Evolutionary conservation across 2,113 vertebrate genomes (phyloP), one percentile per base, ranked within the genome.

Genomic region (Scalopus aquaticus): DNA sequence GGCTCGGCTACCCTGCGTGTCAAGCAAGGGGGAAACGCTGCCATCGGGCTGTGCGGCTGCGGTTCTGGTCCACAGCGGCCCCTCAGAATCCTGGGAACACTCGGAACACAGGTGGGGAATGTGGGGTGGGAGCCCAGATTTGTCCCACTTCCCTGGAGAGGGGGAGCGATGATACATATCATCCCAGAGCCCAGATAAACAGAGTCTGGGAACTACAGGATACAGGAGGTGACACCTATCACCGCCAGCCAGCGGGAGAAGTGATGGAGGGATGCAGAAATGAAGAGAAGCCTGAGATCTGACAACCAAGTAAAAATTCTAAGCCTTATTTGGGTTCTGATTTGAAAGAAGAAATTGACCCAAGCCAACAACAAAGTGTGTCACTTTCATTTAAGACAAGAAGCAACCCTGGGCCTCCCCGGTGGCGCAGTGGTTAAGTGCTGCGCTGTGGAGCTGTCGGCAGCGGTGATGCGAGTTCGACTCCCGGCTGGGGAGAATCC

Each of bases 191-290:
- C 35, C 22, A 1, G 1, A 49, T 16, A 28, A 44, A 69, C 32
- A 32, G 8, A n/a, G 51, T 6, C 6, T 32, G 12, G 90, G 28
- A 76, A 39, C 58, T 11, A 17, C 13, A 11, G 64, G 37, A 35
- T 35, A 44, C 74, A 49, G 2, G 13, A 51, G 10, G 24, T 2
- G 6, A 49, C 58, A 32, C 37, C 58, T 90, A 1, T 26, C 67
- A 51, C 0, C 72, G 60, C 4, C 0, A 60, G 44, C 5, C 6
- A 17, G 3, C 7, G 11, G 42, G 62, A 60, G 22, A 39, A 72
- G 67, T 2, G 35, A 46, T 6, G 19, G 10, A 49, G 22, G 46
- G 46, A 49, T 49, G 46, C 32, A 32, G 9, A 39, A 7, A 70
- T 20, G 5, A 37, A 58, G 13, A 35, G 39, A 67, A 37, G 51